Base-by-base conservation (phyloP, 2,888 invertebrate species). In the Cantharis rufa region DNA sequence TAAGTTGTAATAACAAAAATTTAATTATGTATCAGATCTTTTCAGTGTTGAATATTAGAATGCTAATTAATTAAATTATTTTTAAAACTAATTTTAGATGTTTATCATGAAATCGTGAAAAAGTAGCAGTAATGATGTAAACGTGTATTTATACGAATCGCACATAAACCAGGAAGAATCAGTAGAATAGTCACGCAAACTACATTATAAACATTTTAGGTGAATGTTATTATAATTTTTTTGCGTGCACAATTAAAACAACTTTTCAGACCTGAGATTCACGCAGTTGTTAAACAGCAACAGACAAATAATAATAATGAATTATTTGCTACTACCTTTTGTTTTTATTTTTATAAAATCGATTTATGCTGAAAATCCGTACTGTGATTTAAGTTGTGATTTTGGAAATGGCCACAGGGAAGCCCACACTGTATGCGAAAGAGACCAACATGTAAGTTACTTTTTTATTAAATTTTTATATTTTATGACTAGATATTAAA, bases 351-450 rank as follows among this genome's bases (percentile, higher is more conserved):
- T 48, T 7, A 48, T 32, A 16, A 21, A 16, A 18, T 62, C 32
- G n/a, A 13, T 32, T 15, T 64, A 21, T 24, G 68, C 10, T 13
- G 61, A 75, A 62, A 78, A 78, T 48, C 78, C 70, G 13, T 78
- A 78, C 27, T 78, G 78, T 48, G 71, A 64, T 62, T 62, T 78
- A 28, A 16, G 9, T 4, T 78, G 78, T 63, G 70, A 78, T 71
- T 72, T 62, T 32, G 78, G 78, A 13, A 69, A 77, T 62, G 48
- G 68, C 68, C 15, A 7, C 11, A 21, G 32, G 2, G 32, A 66
- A 15, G 28, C 9, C 1, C 78, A 78, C 27, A 78, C 78, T 10
- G 75, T 78, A 5, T 78, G 78, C 11, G 62, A 72, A 28, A 64
- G 78, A 13, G 70, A 28, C 10, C 62, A 48, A 61, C 1, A 62